Conservation (phyloP, 2,797 vertebrate species). For the Propithecus deckenii region DNA sequence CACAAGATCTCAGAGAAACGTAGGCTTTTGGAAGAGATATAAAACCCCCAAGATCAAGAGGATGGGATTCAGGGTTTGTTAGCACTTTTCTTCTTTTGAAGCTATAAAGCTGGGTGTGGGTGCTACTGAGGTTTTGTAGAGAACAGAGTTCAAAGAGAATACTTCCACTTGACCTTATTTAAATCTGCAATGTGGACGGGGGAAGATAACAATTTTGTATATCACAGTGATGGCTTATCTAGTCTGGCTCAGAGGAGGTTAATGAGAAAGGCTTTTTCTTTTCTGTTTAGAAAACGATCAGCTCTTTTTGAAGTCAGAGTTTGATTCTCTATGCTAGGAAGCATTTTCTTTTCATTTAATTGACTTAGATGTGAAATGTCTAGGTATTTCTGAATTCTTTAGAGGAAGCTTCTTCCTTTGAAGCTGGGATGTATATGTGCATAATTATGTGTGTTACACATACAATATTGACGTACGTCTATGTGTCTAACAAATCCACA, state of each 20-base stretch:
- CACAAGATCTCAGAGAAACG: neutral
- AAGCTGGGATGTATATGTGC: neutral
- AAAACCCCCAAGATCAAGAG: neutral
- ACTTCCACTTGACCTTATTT: neutral
- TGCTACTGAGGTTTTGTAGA: neutral
- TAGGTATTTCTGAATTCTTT: constrained; percentile 34
- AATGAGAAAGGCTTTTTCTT: constrained; percentile 25
- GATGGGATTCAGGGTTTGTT: neutral
- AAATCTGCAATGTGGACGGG: neutral
- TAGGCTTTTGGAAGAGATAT: neutral
- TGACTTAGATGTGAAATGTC: constrained; percentile 49
- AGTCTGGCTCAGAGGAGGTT: neutral
- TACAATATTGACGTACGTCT: neutral
- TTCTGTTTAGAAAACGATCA: constrained; percentile 49
- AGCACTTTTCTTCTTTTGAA: neutral
- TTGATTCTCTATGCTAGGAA: constrained; percentile 33
- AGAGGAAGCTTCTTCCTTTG: constrained; percentile 31
- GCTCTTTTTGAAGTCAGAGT: constrained; percentile 47
- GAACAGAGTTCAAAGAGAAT: neutral
- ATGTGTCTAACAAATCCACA: neutral
- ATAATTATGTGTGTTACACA: neutral
- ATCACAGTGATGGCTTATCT: neutral
- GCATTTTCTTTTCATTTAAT: constrained; percentile 49
- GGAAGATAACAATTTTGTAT: neutral
- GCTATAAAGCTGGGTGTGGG: neutral